Conservation (phyloP, 1,140 invertebrate genomes). For the Goniozus legneri region DNA sequence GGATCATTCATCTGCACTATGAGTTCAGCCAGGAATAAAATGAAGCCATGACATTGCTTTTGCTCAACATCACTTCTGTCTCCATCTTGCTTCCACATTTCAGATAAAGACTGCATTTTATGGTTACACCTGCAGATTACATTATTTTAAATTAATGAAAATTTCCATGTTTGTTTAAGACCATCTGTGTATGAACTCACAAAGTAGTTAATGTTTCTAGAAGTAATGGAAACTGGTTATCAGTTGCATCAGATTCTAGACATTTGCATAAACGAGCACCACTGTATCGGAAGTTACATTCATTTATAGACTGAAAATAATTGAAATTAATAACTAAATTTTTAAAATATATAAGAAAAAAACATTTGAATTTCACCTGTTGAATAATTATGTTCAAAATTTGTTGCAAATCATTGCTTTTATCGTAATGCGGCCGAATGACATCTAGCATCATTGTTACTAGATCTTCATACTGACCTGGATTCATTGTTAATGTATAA, state of each 20-base stretch:
- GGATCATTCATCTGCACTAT: slow-evolving; percentile 46
- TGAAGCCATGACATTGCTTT: slow-evolving; percentile 46
- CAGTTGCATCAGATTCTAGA: slow-evolving; percentile 51
- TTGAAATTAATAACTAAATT: background rate
- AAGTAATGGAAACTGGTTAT: slow-evolving; percentile 51
- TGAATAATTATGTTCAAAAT: slow-evolving; percentile 59
- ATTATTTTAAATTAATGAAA: slow-evolving; percentile 1
- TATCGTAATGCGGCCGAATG: slow-evolving; percentile 54
- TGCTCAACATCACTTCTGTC: too few species aligned
- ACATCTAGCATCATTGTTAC: slow-evolving; percentile 58
- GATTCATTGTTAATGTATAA: slow-evolving; percentile 60
- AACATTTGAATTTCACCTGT: slow-evolving; percentile 48
- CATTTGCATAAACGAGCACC: slow-evolving; percentile 62
- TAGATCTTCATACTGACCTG: slow-evolving; percentile 58
- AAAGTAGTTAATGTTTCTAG: slow-evolving; percentile 44
- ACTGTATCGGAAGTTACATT: slow-evolving; percentile 66
- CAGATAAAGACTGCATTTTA: too few species aligned
- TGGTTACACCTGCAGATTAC: background rate
- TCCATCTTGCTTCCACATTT: too few species aligned
- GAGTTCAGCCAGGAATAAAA: slow-evolving; percentile 47
- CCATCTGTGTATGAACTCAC: slow-evolving; percentile 28
- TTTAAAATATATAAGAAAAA: background rate
- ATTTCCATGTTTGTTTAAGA: slow-evolving; percentile 7
- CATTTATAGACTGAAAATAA: slow-evolving; percentile 58
- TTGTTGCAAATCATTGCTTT: slow-evolving; percentile 53